A percentile compares a stretch with the other conserved stretches of the same genome.
Conservation (phyloP, 2,797 vertebrate genomes). For the Danio tinwini region DNA sequence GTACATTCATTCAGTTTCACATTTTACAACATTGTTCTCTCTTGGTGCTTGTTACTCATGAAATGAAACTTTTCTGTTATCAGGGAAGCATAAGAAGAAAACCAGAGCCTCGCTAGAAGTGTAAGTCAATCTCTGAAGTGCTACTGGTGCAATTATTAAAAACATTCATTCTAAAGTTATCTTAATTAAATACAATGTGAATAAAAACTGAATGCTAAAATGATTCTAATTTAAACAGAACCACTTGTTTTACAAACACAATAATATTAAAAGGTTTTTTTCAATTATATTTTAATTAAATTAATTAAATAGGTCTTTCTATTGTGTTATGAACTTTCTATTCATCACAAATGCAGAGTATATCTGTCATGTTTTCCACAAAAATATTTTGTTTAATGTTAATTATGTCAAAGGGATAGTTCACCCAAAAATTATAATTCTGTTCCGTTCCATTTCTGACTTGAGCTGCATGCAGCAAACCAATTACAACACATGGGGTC, state of each 20-base stretch:
- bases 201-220: neutral
- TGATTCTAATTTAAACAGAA: neutral
- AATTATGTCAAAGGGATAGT: too few relatives aligned
- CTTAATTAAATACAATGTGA: neutral
- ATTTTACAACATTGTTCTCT: neutral
- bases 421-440: too few relatives aligned
- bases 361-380: neutral
- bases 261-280: too few relatives aligned
- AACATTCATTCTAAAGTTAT: neutral
- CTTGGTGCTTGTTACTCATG: neutral
- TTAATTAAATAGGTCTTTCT: too few relatives aligned
- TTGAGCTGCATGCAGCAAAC: too few relatives aligned
- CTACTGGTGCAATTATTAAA: neutral
- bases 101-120: slow-evolving; percentile 32
- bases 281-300: too few relatives aligned
- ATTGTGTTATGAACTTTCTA: too few relatives aligned
- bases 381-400: too few relatives aligned
- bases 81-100: slow-evolving; percentile 63
- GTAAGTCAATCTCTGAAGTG: slow-evolving; percentile 63
- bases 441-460: too few relatives aligned
- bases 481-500: too few relatives aligned
- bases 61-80: slow-evolving; percentile 43
- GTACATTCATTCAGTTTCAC: slow-evolving; percentile 6
- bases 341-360: neutral
- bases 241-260: neutral